Conservation (phyloP, 1,140 invertebrate species). For the Palaemon carinicauda region DNA sequence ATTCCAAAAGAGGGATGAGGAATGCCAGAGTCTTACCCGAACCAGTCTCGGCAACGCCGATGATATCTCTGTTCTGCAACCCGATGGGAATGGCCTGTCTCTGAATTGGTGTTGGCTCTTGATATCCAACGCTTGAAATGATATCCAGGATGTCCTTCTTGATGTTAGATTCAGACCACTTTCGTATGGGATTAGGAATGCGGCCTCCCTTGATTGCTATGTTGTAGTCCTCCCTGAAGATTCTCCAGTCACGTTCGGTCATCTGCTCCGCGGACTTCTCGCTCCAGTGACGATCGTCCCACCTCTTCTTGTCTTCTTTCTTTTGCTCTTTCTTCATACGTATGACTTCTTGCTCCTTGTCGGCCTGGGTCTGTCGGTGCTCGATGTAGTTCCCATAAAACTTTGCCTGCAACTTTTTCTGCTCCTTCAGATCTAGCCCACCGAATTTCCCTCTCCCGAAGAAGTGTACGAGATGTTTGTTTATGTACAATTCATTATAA, state of each 20-base stretch:
- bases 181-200: conserved; percentile 95
- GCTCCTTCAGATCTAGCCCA: conserved; percentile 96
- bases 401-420: conserved; percentile 96
- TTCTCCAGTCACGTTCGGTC: conserved; percentile 99
- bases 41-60: conserved; percentile 98
- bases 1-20: conserved; percentile 94
- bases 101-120: conserved; percentile 99
- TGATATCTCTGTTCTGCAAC: conserved; percentile 97
- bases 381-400: conserved; percentile 98
- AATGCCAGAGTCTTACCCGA: conserved; percentile 99
- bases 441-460: conserved; percentile 97
- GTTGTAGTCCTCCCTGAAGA: conserved; percentile 99
- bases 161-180: conserved; percentile 94
- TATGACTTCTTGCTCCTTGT: conserved; percentile 95
- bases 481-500: conserved; percentile 97
- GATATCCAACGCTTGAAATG: conserved; percentile 95
- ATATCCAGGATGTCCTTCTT: conserved; percentile 93
- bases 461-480: conserved; percentile 95
- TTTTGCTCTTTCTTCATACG: conserved; percentile 89
- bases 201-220: conserved; percentile 96
- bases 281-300: conserved; percentile 99
- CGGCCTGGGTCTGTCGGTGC: conserved; percentile 92
- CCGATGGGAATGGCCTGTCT: conserved; percentile 99
- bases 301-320: conserved; percentile 97
- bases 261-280: conserved; percentile 95